A percentile compares a stretch with the other conserved stretches of the same genome.
Conservation (phyloP, 35 echinoderm and acorn worm species). For the Diadema setosum region DNA sequence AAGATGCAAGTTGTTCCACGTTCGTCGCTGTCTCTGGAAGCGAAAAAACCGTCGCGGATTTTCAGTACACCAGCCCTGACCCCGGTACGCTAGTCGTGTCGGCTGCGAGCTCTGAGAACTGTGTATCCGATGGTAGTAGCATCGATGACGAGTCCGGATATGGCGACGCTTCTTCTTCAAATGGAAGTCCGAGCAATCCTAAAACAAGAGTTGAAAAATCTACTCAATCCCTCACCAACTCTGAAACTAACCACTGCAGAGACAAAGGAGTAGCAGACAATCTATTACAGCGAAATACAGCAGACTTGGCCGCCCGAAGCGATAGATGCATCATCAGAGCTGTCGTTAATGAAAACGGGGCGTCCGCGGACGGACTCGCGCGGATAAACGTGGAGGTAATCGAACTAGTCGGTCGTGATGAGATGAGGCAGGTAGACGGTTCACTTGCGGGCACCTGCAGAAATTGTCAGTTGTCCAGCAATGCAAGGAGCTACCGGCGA, state of each 20-base stretch:
- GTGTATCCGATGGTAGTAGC: no score
- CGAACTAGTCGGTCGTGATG: conserved; percentile 4
- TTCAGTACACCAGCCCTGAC: no score
- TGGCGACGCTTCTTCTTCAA: no score
- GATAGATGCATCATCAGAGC: neutral
- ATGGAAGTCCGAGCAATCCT: neutral
- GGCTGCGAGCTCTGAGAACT: no score
- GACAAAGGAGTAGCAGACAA: neutral
- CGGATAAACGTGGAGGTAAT: conserved; percentile 37
- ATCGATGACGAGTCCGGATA: no score
- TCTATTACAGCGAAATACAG: neutral
- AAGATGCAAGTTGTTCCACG: no score
- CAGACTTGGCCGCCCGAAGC: neutral
- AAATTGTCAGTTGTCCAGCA: neutral
- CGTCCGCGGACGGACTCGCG: neutral
- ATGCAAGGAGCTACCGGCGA: neutral
- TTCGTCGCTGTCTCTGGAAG: no score
- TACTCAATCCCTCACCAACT: neutral
- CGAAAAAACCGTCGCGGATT: no score
- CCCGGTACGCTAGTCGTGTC: no score
- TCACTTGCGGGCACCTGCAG: neutral
- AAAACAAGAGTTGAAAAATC: neutral
- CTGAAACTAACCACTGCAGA: neutral
- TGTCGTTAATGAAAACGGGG: neutral
- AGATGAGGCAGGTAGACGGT: neutral